A percentile compares a stretch with the other conserved stretches of the same genome.
phyloP scores from a whole-genome alignment of 2,888 invertebrate genomes.

The Geotrupes spiniger region DNA sequence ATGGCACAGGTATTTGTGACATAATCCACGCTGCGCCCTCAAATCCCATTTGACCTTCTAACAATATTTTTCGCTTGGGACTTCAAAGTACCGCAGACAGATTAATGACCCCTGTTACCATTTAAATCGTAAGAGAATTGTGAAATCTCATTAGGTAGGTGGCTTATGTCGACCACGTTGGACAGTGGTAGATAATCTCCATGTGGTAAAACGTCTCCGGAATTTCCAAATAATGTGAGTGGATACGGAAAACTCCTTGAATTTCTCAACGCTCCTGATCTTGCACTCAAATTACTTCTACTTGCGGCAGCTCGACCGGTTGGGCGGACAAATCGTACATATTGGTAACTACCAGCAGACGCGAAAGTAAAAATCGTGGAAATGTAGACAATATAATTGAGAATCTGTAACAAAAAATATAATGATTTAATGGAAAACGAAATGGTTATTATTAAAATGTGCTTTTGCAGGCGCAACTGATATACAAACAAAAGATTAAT shows the following conservation, averaged over 20 bases:
- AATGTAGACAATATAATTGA: conserved; percentile 9
- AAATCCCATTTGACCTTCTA: too few species aligned
- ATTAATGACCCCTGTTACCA: conserved; percentile 7
- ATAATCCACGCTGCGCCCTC: too few species aligned
- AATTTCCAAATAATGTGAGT: conserved; percentile 10
- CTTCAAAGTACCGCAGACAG: too few species aligned
- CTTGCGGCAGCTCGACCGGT: background rate
- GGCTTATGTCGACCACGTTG: conserved; percentile 37
- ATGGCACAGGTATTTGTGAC: too few species aligned
- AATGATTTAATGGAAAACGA: background rate
- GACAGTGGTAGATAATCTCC: conserved; percentile 48
- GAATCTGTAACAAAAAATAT: conserved; percentile 17
- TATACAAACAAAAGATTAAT: conserved; percentile 1
- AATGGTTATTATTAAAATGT: background rate
- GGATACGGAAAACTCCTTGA: conserved; percentile 23
- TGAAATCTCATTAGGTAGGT: conserved; percentile 10
- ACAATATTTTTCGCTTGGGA: too few species aligned
- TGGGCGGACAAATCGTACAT: conserved; percentile 12
- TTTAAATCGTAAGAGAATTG: conserved; percentile 16
- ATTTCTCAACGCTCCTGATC: conserved; percentile 10
- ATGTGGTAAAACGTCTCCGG: conserved; percentile 20
- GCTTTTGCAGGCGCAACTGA: too few species aligned
- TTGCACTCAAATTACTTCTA: conserved; percentile 8
- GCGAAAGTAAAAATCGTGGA: conserved; percentile 8
- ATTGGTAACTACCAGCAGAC: conserved; percentile 19